Evolutionary conservation across 53 echinoderm and acorn worm species (phyloP), one percentile per base, ranked within the genome.

Genomic region (Astropecten irregularis): DNA sequence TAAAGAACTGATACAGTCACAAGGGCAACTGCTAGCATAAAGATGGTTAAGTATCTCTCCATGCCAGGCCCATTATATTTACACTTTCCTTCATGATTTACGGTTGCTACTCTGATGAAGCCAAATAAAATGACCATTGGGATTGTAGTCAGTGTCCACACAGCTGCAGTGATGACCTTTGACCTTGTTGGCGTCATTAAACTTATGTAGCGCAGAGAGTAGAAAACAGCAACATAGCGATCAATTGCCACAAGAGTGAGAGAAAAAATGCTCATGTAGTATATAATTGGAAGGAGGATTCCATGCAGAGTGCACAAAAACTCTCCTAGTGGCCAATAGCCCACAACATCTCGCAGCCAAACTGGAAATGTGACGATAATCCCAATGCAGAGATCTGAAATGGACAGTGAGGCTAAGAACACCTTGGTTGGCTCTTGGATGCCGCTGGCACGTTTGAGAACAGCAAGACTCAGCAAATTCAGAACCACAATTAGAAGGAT

Each of bases 141-240:
- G 4, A 19, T 6, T 38, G 37, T 13, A 47, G 48, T 26, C 26
- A 28, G 48, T 48, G 30, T 30, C 70, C 27, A 28, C 8, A 31
- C 18, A 18, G 28, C 0, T 18, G 48, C 48, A 70, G 52, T 18
- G 29, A 33, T 20, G 16, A 72, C 21, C 72, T 20, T 19, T 72
- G 72, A 30, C 72, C 72, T 49, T n/a, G 8, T 31, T 10, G 50
- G 28, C 3, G 32, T 72, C 51, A 72, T 33, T 4, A 49, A 25
- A 33, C 72, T 72, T 8, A 37, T 33, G 72, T 72, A 72, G 34
- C 30, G 49, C 72, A 72, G 72, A 4, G 72, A 18, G 25, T 49
- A 25, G 20, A 49, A 29, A 8, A 72, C 52, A 6, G 51, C 53
- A n/a, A 72, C 28, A 36, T 52, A 72, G 51, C 72, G 72, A 34